These are phyloP conservation scores for Mechanitis messenoides DNA, from an alignment of 2,888 invertebrate genomes.

Conservation along the genomic window DNA sequence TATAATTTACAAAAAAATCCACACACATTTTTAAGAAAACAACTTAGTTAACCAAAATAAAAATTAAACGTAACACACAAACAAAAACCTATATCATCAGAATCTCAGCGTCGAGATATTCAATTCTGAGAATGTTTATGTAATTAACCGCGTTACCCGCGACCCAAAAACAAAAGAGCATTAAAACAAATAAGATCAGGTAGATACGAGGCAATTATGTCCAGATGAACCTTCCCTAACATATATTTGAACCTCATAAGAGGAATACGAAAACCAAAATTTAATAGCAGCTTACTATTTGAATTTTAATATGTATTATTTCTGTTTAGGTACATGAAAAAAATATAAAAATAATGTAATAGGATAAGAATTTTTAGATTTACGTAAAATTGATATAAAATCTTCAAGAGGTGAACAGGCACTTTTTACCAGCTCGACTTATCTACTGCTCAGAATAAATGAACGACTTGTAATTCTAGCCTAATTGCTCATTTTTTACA, in stretches of 20 bases:
- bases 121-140: constrained; percentile 32
- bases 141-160: constrained; percentile 44
- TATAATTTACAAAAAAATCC: constrained; percentile 7
- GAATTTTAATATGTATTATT: background rate
- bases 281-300: constrained; percentile 14
- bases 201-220: constrained; percentile 54
- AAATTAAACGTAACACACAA: too few species aligned
- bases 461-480: too few species aligned
- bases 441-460: too few species aligned
- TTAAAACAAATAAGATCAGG: constrained; percentile 61
- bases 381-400: too few species aligned
- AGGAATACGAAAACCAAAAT: constrained; percentile 28
- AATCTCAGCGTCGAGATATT: constrained; percentile 17
- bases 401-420: too few species aligned
- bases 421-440: too few species aligned
- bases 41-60: too few species aligned
- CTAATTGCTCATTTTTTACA: too few species aligned
- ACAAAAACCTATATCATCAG: background rate
- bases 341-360: background rate
- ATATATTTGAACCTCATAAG: constrained; percentile 61
- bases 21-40: background rate
- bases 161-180: constrained; percentile 36
- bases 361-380: too few species aligned
- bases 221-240: constrained; percentile 45
- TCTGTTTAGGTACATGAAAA: background rate